Evolutionary conservation across 2,888 invertebrate genomes (phyloP), one percentile per base, ranked within the genome.

Genomic region (Scaptodrosophila latifasciaeformis): DNA sequence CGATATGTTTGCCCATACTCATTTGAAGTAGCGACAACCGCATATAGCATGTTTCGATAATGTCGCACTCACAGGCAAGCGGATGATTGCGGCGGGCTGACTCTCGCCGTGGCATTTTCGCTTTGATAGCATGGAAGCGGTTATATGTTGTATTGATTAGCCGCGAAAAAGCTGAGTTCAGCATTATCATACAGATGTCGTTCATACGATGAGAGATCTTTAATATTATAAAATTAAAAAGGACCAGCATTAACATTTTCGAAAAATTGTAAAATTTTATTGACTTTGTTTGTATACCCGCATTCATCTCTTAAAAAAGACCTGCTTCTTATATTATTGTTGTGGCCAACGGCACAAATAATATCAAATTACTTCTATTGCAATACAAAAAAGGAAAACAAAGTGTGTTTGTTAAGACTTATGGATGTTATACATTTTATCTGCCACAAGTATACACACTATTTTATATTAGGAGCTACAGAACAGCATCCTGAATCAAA

Each of bases 1-100:
- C 96, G 83, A 97, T 96, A 85, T 96, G 96, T 87, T 96, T 96
- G 47, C 95, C 95, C 88, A 96, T 96, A 15, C 96, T 93, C 96
- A 96, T 96, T 87, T 96, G 95, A 59, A 97, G 88, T 53, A 97
- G 88, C 49, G 95, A 95, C 46, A 97, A 89, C 65, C 96, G 90
- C 92, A 96, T 97, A 82, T 96, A 95, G 67, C 96, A 89, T 0
- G 96, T 96, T 87, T 96, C 96, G 81, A 96, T 92, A 42, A 96
- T 96, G 86, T 96, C 96, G 31, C 94, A 94, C 87, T 96, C 96
- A 82, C 95, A 93, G 18, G 96, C 95, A 70, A 96, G 87, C 0
- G 94, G 94, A 86, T 97, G 97, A 85, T 93, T 95, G 27, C 96
- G 90, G 37, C 97, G 90, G 4, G 96, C 96, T 1, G 96, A 96